Conservation (phyloP, 35 echinoderm and acorn worm species). For the Ptychodera flava region DNA sequence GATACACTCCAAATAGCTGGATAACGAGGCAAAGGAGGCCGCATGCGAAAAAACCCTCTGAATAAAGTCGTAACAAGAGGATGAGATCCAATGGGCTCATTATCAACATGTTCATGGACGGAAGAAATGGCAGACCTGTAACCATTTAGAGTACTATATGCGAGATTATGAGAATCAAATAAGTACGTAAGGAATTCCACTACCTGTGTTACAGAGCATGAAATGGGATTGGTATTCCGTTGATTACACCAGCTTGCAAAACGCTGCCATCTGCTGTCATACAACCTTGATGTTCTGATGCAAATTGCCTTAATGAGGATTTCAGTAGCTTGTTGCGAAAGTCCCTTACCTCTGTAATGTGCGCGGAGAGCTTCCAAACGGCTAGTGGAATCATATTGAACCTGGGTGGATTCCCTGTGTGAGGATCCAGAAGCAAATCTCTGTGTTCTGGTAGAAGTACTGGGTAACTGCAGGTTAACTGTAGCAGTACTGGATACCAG, state of each 20-base stretch:
- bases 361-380: constrained; percentile 19
- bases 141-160: constrained; percentile 19
- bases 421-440: constrained; percentile 2
- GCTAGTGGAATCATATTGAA: constrained; percentile 22
- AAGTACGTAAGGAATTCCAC: constrained; percentile 27
- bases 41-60: constrained; percentile 28
- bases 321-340: constrained; percentile 11
- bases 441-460: neutral
- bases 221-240: constrained; percentile 12
- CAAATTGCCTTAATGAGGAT: neutral
- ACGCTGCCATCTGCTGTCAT: constrained; percentile 12
- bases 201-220: constrained; percentile 19
- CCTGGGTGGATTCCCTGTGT: constrained; percentile 6
- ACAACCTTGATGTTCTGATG: neutral
- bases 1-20: constrained; percentile 16
- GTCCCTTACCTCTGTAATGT: constrained; percentile 9
- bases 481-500: constrained; percentile 55
- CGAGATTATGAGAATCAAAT: neutral
- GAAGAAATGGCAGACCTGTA: constrained; percentile 14
- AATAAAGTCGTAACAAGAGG: constrained; percentile 17
- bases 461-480: constrained; percentile 26
- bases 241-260: constrained; percentile 31
- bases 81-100: constrained; percentile 5
- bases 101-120: neutral
- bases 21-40: constrained; percentile 16